Evolutionary conservation across 2,113 vertebrate genomes (phyloP), one percentile per base, ranked within the genome.

Genomic region (Scytalopus superciliaris): DNA sequence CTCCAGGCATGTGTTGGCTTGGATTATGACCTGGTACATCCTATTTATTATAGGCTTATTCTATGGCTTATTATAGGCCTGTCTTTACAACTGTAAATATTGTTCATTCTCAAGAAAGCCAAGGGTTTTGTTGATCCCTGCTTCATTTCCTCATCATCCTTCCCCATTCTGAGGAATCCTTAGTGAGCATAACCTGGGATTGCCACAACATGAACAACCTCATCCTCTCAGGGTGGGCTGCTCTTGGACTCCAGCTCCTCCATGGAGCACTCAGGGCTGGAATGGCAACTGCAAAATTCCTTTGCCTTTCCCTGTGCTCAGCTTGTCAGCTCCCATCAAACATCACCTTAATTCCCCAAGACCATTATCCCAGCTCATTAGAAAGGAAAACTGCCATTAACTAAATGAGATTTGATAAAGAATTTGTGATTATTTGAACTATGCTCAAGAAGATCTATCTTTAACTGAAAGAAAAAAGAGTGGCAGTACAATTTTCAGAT

Each of bases 261-360:
- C 56, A 31, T 0, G 0, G 24, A 44, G 27, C 14, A 0, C 45
- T 47, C 1, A 0, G 33, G 17, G 37, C 42, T 52, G 27, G 12
- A 39, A 15, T 21, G 5, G 11, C 35, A 74, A 10, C 84, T 89
- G 59, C 44, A 35, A 30, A 77, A 60, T 50, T 10, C 15, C n/a
- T 84, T 37, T 66, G 37, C 60, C 31, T 66, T 64, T 49, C 1
- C 1, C 50, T 50, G 12, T 66, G 37, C 69, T 77, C 37, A 17
- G 33, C 1, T n/a, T 37, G 69, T 63, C 0, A 3, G 12, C 47
- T 72, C 10, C 78, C n/a, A 35, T 56, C 81, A 93, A 59, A 78
- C 9, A 4, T 3, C n/a, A 28, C 37, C 59, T 75, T 39, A 22
- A 69, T 73, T 94, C 75, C 66, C 30, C 62, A 72, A 72, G 66